Percentiles rank a stretch among this genome's conserved stretches.
These are phyloP conservation scores for Hyperopisus bebe DNA, from an alignment of 2,113 vertebrate genomes.

Conservation along the genomic window DNA sequence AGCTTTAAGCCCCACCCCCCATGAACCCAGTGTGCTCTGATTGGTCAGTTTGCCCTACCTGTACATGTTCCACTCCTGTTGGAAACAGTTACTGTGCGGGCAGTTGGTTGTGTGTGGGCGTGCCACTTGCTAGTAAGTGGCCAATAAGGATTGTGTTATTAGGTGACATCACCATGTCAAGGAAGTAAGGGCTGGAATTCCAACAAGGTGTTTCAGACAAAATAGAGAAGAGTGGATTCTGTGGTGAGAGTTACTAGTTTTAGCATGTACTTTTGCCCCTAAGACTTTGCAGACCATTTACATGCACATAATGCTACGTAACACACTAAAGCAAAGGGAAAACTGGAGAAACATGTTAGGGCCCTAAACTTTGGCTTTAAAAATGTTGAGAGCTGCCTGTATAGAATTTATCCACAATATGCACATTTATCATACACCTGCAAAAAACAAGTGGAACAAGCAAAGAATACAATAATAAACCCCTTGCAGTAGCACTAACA, in stretches of 20 bases:
- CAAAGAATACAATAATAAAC: neutral
- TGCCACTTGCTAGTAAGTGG: neutral
- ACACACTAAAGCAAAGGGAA: no score
- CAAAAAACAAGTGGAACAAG: neutral
- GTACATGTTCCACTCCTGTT: neutral
- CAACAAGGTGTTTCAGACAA: no score
- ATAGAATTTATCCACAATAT: neutral
- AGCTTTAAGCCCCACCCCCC: no score
- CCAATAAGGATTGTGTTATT: no score
- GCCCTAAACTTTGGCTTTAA: neutral
- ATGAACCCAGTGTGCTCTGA: neutral
- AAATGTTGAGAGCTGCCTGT: neutral
- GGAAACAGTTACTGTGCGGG: neutral
- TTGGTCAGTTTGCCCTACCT: neutral
- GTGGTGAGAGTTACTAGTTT: no score
- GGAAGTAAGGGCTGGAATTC: no score
- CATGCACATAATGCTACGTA: no score
- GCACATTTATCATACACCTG: neutral
- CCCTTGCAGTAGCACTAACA: neutral
- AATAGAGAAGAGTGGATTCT: no score
- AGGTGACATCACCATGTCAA: no score
- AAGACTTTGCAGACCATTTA: no score
- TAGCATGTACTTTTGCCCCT: no score
- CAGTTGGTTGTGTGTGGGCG: neutral
- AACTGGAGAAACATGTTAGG: no score